Conservation (phyloP, 2,888 invertebrate genomes). For the Protodeltote pygarga region DNA sequence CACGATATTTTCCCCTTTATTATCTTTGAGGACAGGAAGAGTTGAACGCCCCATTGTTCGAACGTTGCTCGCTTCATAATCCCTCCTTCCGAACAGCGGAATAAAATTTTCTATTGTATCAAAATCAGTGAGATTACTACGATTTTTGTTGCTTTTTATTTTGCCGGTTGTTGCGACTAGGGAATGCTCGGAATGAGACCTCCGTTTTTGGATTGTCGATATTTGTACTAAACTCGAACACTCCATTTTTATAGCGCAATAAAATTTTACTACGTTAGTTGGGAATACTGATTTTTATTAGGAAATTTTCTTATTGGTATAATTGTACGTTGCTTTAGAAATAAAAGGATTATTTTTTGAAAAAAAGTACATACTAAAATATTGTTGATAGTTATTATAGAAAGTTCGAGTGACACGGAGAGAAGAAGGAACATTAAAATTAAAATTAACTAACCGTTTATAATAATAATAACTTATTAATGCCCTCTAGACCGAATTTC, state of each 20-base stretch:
- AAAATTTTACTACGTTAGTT: conserved; percentile 56
- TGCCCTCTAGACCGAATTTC: too few relatives aligned
- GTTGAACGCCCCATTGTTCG: conserved; percentile 63
- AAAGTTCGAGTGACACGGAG: too few relatives aligned
- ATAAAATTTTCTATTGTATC: conserved; percentile 55
- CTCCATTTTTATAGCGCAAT: conserved; percentile 54
- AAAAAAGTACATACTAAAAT: background rate
- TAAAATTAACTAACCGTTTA: too few relatives aligned
- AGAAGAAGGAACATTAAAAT: too few relatives aligned
- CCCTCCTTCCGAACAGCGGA: conserved; percentile 33
- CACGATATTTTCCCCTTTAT: conserved; percentile 66
- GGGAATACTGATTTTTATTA: conserved; percentile 48
- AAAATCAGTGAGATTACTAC: conserved; percentile 42
- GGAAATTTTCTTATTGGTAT: conserved; percentile 43
- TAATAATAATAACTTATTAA: too few relatives aligned
- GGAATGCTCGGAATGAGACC: conserved; percentile 20
- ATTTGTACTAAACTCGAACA: conserved; percentile 43
- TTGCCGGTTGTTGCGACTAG: conserved; percentile 29
- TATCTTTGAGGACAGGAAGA: conserved; percentile 61
- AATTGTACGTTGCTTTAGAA: conserved; percentile 44
- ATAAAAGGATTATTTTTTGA: conserved; percentile 26
- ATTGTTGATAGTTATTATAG: background rate
- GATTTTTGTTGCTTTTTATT: conserved; percentile 43
- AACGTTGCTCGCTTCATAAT: conserved; percentile 48
- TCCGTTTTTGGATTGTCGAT: conserved; percentile 46